These are phyloP conservation scores for Acanthisitta chloris DNA, from an alignment of 2,113 vertebrate species.

Conservation along the genomic window DNA sequence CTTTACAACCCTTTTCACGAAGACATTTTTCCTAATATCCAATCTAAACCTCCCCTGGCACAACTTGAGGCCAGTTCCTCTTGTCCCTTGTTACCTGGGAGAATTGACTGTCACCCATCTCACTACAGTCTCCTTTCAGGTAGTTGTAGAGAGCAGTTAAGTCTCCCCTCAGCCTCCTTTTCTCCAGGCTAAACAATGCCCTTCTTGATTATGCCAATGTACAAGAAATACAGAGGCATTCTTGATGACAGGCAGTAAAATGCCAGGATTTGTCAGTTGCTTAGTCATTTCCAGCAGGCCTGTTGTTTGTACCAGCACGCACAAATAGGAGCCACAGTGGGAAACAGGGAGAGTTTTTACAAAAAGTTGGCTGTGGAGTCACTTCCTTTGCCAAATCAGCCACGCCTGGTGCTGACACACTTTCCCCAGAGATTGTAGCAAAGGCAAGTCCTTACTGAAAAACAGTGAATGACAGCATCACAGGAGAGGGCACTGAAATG, in stretches of 20 bases:
- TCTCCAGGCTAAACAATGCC: neutral
- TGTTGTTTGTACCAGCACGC: neutral
- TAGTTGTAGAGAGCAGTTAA: neutral
- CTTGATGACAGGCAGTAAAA: neutral
- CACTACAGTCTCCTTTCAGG: neutral
- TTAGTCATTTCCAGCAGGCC: neutral
- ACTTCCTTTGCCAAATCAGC: constrained; percentile 30
- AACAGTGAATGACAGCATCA: neutral
- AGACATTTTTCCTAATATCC: neutral
- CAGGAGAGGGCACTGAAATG: neutral
- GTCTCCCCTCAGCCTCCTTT: neutral
- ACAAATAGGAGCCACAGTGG: neutral
- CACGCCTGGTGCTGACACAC: neutral
- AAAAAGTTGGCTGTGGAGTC: neutral
- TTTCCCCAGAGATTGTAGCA: neutral
- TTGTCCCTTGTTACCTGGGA: neutral
- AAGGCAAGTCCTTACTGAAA: neutral
- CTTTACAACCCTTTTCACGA: neutral
- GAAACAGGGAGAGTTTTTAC: neutral
- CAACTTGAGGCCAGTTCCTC: neutral
- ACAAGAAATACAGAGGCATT: neutral
- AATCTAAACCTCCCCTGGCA: neutral
- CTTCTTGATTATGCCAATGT: accelerated
- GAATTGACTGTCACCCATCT: neutral
- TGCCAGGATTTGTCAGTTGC: neutral